These are phyloP conservation scores for Mesocricetus auratus DNA, from an alignment of 2,113 vertebrate genomes.

Conservation along the genomic window DNA sequence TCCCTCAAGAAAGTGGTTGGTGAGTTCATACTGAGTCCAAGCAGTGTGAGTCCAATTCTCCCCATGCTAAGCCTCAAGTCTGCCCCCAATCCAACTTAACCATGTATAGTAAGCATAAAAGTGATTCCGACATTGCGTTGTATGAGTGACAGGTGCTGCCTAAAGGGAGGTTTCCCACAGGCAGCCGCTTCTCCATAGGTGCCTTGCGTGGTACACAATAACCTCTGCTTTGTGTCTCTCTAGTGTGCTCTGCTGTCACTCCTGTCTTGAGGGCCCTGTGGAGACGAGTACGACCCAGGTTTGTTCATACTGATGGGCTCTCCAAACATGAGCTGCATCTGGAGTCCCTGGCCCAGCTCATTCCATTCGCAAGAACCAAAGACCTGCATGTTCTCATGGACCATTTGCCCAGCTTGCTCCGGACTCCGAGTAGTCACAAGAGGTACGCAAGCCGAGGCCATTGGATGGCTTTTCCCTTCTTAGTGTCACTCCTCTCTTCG, in stretches of 20 bases:
- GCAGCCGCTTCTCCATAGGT: background rate
- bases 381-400: conserved; percentile 84
- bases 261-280: conserved; percentile 89
- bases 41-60: background rate
- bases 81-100: background rate
- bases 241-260: conserved; percentile 88
- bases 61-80: background rate
- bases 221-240: background rate
- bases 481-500: background rate
- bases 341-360: conserved; percentile 87
- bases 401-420: conserved; percentile 87
- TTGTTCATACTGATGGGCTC: conserved; percentile 63
- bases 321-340: conserved; percentile 60
- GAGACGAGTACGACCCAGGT: conserved; percentile 82
- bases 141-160: background rate
- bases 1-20: too few species aligned
- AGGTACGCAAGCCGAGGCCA: conserved; percentile 85
- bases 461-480: accelerated
- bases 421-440: conserved; percentile 80
- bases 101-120: accelerated
- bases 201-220: accelerated
- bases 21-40: accelerated
- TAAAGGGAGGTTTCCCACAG: background rate
- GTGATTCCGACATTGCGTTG: background rate
- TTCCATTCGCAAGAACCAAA: conserved; percentile 85